Evolutionary conservation across 2,888 invertebrate genomes (phyloP), one percentile per base, ranked within the genome.

Genomic region (Cotesia congregata): DNA sequence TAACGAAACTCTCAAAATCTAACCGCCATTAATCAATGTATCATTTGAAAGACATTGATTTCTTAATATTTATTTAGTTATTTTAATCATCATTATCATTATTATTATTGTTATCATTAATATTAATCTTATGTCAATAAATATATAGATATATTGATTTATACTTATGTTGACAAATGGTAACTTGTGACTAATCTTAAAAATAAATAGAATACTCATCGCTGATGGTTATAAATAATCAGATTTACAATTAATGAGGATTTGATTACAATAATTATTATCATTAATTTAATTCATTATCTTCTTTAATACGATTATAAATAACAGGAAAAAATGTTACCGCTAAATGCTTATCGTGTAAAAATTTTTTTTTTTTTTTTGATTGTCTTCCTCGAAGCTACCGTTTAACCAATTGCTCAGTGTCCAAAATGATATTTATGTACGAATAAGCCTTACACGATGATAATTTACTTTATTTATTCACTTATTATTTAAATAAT

Each of bases 301-400:
- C 64, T 67, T 41, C 62, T 74, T 74, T 65, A 74, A 75, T 85
- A 85, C 80, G 81, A 85, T 85, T 86, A 86, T 82, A 86, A 88
- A 88, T 88, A 89, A 88, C 86, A 86, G 88, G 85, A 68, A 86
- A 87, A 88, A 89, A 88, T 88, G 87, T 88, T 86, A 88, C 84
- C 81, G 79, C 79, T 76, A 68, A 76, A 81, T 79, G 77, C 80
- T 76, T 74, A 81, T 81, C 71, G 75, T 71, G 85, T 85, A 89
- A 89, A 88, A 89, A 30, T 30, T 30, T 30, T 88, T 88, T 74
- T n/a, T n/a, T n/a, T n/a, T 73, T 75, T 50, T 89, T 88, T 89
- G 89, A 89, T 89, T 89, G 89, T 89, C 89, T 88, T 89, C 86
- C 84, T 88, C 86, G 83, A 83, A 86, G 86, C 86, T 86, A 83